Evolutionary conservation across 2,797 vertebrate genomes (phyloP).

Genomic region (Podarcis lilfordi): DNA sequence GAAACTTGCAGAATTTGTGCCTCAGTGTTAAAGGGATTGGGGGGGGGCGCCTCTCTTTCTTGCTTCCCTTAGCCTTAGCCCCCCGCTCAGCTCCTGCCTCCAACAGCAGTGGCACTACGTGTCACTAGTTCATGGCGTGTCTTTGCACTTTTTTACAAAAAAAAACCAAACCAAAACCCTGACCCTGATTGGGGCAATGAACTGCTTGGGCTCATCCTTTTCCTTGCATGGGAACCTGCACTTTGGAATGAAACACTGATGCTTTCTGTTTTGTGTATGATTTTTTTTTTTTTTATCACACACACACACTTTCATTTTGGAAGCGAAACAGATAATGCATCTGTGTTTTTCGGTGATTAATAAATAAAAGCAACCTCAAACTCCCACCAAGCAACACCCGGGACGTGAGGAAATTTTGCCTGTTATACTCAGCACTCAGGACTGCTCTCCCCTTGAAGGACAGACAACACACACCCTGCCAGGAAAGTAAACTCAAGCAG

Average conservation of each 20-base stretch:
- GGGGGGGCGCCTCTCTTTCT: neutral
- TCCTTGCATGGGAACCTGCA: neutral
- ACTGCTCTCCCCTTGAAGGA: neutral
- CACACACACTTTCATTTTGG: neutral
- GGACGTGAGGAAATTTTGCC: neutral
- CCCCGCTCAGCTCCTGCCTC: neutral
- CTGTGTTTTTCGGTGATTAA: neutral
- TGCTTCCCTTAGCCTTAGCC: neutral
- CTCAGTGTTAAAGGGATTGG: constrained; percentile 2
- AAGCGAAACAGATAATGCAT: neutral
- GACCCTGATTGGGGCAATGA: neutral
- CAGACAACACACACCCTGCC: neutral
- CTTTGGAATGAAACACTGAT: neutral
- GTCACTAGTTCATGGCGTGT: neutral
- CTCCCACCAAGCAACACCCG: neutral
- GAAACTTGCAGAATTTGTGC: neutral
- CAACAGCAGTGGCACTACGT: neutral
- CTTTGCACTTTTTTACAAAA: constrained; percentile 8
- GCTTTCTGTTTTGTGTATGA: constrained; percentile 3
- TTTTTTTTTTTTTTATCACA: neutral
- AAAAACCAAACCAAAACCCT: neutral
- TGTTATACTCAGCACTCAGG: neutral
- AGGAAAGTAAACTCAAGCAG: neutral
- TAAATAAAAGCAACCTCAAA: neutral
- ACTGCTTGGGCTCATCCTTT: neutral